phyloP scores from a whole-genome alignment of 2,113 vertebrate species.

The Amazona vittata region DNA sequence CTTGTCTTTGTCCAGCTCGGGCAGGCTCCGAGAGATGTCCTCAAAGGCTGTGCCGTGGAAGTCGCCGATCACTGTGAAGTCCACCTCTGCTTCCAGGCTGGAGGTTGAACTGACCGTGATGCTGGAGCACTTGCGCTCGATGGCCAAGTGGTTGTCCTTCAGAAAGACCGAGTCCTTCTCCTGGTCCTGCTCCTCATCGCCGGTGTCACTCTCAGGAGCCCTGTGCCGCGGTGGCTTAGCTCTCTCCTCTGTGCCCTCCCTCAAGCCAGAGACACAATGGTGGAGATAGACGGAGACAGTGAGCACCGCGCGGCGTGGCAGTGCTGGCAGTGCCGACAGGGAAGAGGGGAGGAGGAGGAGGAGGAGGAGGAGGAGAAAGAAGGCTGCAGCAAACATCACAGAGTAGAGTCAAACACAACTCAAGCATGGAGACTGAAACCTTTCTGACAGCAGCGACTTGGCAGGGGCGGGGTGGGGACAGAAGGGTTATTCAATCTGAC shows the following conservation, averaged over 20 bases:
- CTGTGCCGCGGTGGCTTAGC: conserved; percentile 75
- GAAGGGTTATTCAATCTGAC: neutral
- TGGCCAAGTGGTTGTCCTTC: conserved; percentile 90
- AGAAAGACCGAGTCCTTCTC: conserved; percentile 85
- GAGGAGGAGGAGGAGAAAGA: neutral
- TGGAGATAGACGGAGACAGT: conserved; percentile 40
- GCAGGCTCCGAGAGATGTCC: conserved; percentile 86
- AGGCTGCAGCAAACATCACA: conserved; percentile 36
- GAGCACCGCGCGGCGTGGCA: neutral
- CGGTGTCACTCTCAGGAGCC: conserved; percentile 78
- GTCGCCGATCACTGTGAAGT: conserved; percentile 91
- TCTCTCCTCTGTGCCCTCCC: conserved; percentile 81
- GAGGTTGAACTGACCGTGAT: conserved; percentile 96
- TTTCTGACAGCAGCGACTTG: conserved; percentile 42
- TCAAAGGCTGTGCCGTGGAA: conserved; percentile 85
- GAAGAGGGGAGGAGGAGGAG: neutral
- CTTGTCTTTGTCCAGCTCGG: conserved; percentile 86
- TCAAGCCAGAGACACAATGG: conserved; percentile 75
- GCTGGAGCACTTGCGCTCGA: conserved; percentile 95
- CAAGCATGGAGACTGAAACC: conserved; percentile 63
- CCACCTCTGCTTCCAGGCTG: conserved; percentile 93
- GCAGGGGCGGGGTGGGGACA: neutral
- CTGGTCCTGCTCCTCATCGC: conserved; percentile 88
- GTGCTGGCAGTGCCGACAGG: neutral
- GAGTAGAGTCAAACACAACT: conserved; percentile 69